These are phyloP conservation scores for Galagoides demidoff DNA, from an alignment of 2,797 vertebrate genomes.

Conservation along the genomic window DNA sequence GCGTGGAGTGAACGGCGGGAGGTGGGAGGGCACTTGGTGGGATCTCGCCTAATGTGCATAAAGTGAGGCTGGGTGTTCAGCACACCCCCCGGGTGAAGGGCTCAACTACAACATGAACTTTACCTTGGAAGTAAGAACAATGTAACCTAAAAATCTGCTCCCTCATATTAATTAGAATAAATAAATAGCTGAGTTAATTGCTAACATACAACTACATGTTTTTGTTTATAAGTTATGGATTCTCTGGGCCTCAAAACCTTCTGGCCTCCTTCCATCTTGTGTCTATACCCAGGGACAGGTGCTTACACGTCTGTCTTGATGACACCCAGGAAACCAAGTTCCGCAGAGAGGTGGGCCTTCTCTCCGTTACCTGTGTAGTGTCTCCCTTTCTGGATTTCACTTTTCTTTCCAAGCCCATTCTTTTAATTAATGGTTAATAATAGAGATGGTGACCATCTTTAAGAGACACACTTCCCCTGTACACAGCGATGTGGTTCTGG, in stretches of 20 bases:
- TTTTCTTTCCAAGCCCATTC: background rate
- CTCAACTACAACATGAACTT: too few species aligned
- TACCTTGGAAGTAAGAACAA: too few species aligned
- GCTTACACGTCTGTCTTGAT: background rate
- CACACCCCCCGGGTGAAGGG: too few species aligned
- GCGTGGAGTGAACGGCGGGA: too few species aligned
- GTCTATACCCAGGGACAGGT: background rate
- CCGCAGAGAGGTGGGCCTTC: background rate
- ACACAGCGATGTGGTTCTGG: background rate
- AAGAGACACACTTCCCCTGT: background rate
- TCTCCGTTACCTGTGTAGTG: background rate
- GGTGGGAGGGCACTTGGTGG: too few species aligned
- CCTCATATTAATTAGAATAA: too few species aligned
- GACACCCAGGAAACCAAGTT: background rate
- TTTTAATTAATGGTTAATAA: background rate
- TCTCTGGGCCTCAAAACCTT: background rate
- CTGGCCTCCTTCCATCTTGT: background rate
- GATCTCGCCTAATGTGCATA: too few species aligned
- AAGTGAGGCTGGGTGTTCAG: too few species aligned
- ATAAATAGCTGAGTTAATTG: background rate
- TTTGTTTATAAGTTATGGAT: background rate
- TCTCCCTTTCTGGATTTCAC: background rate
- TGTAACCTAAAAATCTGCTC: too few species aligned
- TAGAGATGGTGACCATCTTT: background rate
- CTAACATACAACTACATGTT: background rate